A percentile compares a stretch with the other conserved stretches of the same genome.
phyloP scores from a whole-genome alignment of 2,113 vertebrate genomes.

The Chelonoidis abingdonii region DNA sequence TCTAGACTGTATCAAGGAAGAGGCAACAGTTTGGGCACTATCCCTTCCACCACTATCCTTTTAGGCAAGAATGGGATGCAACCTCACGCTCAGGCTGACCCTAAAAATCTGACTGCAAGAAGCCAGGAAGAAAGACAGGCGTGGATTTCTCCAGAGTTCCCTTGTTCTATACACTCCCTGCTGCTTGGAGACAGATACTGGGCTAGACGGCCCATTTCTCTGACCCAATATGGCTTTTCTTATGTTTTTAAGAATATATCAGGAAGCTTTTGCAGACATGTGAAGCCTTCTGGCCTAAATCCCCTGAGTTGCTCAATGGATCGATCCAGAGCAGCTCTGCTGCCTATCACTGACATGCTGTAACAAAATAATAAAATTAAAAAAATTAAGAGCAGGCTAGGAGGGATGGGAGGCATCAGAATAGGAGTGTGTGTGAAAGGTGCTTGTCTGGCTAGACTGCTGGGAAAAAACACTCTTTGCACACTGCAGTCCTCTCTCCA shows the following conservation, averaged over 20 bases:
- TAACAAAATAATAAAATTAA: not conserved
- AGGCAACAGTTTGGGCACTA: not conserved
- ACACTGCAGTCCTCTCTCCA: rapidly evolving
- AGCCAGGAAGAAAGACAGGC: not conserved
- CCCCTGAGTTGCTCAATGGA: not conserved
- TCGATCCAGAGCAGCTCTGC: not conserved
- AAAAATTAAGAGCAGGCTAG: not conserved
- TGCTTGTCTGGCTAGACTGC: rapidly evolving
- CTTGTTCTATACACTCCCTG: not conserved
- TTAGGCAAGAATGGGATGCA: not conserved
- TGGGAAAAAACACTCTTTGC: rapidly evolving
- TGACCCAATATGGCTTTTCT: not conserved
- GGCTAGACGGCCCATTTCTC: not conserved
- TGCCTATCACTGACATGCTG: not conserved
- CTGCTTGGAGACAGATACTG: not conserved
- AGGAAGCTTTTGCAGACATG: not conserved
- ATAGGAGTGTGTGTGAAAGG: rapidly evolving
- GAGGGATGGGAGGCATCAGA: not conserved
- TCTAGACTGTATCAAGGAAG: not conserved
- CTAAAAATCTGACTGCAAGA: not conserved
- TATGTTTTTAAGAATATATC: not conserved
- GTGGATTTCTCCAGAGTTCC: not conserved
- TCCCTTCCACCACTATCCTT: not conserved
- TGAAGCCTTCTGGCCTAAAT: not conserved
- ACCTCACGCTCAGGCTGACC: not conserved